These are phyloP conservation scores for Pheosia gnoma DNA, from an alignment of 2,888 invertebrate genomes.

Conservation along the genomic window DNA sequence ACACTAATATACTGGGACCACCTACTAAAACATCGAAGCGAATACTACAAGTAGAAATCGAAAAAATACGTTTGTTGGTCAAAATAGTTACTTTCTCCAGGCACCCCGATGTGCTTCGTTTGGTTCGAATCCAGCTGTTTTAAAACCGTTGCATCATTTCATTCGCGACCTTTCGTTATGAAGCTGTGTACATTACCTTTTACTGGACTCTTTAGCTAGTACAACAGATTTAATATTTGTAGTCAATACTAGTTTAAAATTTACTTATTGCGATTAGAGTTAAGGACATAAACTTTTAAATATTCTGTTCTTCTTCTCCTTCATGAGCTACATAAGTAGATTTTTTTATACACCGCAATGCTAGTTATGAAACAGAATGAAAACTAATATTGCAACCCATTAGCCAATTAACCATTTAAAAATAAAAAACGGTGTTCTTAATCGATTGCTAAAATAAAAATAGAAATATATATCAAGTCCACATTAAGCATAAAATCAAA, in stretches of 20 bases:
- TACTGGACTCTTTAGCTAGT: background rate
- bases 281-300: too few relatives aligned
- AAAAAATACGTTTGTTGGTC: conserved; percentile 19
- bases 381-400: too few relatives aligned
- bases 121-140: conserved; percentile 39
- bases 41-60: conserved; percentile 13
- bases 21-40: conserved; percentile 11
- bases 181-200: background rate
- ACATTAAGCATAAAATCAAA: conserved; percentile 24
- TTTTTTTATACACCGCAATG: too few relatives aligned
- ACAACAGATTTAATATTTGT: background rate
- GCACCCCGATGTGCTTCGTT: conserved; percentile 42
- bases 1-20: background rate
- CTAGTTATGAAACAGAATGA: too few relatives aligned
- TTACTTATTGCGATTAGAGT: too few relatives aligned
- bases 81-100: conserved; percentile 39
- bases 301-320: too few relatives aligned
- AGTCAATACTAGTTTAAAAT: too few relatives aligned
- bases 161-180: conserved; percentile 21
- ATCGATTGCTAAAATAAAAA: too few relatives aligned
- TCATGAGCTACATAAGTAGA: too few relatives aligned
- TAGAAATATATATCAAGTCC: too few relatives aligned
- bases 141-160: conserved; percentile 44
- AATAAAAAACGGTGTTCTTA: too few relatives aligned
- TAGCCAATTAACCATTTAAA: too few relatives aligned